A percentile compares a stretch with the other conserved stretches of the same genome.
Evolutionary conservation across 30 jellyfish, hydroid and myxozoan species (phyloP).

Genomic region (Mastigias papua): DNA sequence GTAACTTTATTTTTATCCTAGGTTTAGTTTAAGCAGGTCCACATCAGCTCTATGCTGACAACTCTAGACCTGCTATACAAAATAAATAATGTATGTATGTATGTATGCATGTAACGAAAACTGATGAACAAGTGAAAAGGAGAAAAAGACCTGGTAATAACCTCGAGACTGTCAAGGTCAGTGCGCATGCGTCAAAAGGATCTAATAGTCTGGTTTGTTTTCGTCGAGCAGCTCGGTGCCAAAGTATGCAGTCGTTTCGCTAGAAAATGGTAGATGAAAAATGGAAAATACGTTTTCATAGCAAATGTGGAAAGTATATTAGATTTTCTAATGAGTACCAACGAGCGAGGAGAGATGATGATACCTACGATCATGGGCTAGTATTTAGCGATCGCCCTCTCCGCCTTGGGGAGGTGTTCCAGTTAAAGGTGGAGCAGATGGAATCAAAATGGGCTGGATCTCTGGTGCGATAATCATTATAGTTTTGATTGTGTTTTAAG

Average conservation of each 20-base stretch:
- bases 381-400: conserved; percentile 82
- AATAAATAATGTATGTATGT: no score
- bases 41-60: no score
- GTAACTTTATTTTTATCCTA: no score
- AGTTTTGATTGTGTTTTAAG: no score
- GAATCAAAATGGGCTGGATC: conserved; percentile 94
- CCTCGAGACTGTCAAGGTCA: no score
- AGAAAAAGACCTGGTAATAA: no score
- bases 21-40: no score
- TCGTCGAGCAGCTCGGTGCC: background rate
- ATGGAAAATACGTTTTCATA: conserved; percentile 72
- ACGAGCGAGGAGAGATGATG: conserved; percentile 79
- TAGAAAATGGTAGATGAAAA: conserved; percentile 29
- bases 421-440: conserved; percentile 75
- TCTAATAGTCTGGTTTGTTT: no score
- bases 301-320: conserved; percentile 59
- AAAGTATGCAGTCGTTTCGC: background rate
- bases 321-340: conserved; percentile 34
- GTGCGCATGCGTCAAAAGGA: background rate
- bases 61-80: no score
- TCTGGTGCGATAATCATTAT: conserved; percentile 51
- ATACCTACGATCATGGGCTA: conserved; percentile 83
- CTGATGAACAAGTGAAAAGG: no score
- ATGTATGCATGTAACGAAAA: no score
- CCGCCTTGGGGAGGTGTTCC: conserved; percentile 71